Evolutionary conservation across 2,113 vertebrate species (phyloP).

Genomic region (Colistium nudipinnis): DNA sequence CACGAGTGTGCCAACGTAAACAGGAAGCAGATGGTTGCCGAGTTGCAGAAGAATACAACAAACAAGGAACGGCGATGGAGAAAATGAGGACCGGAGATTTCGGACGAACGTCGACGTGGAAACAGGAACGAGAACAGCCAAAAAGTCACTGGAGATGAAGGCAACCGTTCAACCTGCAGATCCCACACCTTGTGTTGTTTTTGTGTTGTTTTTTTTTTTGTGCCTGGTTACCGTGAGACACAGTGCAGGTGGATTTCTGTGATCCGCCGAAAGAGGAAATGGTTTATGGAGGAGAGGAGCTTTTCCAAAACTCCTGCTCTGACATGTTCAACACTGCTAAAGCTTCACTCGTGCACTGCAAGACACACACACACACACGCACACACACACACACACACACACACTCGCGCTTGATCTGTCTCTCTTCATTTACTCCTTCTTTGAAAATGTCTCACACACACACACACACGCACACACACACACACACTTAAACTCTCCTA

Average conservation of each 20-base stretch:
- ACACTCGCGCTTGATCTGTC: conserved; percentile 22
- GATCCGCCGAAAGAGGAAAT: neutral
- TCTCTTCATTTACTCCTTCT: conserved; percentile 15
- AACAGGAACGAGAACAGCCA: no score
- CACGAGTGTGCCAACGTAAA: no score
- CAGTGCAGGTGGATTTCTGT: neutral
- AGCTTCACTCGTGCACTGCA: conserved; percentile 12
- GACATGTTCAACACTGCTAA: conserved; percentile 45
- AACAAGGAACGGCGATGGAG: no score
- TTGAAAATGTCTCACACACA: conserved; percentile 27
- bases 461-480: conserved; percentile 9
- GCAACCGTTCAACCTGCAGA: no score
- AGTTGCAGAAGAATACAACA: no score
- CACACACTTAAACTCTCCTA: conserved; percentile 17
- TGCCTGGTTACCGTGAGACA: neutral
- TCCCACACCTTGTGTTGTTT: neutral
- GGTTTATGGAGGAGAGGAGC: conserved; percentile 13
- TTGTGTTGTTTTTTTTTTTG: neutral
- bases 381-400: conserved; percentile 20
- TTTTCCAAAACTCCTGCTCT: conserved; percentile 29
- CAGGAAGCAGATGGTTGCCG: no score
- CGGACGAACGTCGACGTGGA: no score
- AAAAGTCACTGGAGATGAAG: no score
- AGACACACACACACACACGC: neutral
- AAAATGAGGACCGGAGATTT: no score